Conservation (phyloP, 2,797 vertebrate genomes). For the Acanthurus leucopareius region DNA sequence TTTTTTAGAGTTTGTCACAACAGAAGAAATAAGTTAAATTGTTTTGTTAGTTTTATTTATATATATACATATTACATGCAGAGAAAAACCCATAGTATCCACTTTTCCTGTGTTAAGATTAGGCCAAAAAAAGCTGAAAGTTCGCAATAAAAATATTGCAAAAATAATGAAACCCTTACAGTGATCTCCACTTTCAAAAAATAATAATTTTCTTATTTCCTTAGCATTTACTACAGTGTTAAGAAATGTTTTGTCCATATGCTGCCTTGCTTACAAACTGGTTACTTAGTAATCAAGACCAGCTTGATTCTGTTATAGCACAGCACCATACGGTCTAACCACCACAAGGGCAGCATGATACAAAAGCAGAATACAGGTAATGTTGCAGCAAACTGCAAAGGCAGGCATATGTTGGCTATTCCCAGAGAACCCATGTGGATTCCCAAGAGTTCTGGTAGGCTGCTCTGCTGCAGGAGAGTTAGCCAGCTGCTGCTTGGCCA, state of each 20-base stretch:
- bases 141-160: no score
- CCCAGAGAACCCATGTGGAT: conserved; percentile 44
- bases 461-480: conserved; percentile 44
- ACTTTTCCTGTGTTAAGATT: neutral
- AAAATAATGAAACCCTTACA: neutral
- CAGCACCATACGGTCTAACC: conserved; percentile 15
- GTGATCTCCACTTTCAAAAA: no score
- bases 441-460: conserved; percentile 50
- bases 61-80: no score
- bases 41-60: neutral
- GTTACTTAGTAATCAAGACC: neutral
- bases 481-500: conserved; percentile 60
- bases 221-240: no score
- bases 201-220: no score
- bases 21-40: neutral
- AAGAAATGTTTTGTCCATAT: neutral
- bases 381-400: conserved; percentile 61
- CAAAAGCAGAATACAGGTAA: conserved; percentile 51
- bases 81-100: neutral
- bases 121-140: no score
- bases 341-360: conserved; percentile 6
- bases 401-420: conserved; percentile 56
- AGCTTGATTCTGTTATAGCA: neutral
- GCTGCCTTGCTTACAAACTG: neutral
- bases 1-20: conserved; percentile 8